Conservation (phyloP, 2,797 vertebrate species). For the Hyperoplus lanceolatus region DNA sequence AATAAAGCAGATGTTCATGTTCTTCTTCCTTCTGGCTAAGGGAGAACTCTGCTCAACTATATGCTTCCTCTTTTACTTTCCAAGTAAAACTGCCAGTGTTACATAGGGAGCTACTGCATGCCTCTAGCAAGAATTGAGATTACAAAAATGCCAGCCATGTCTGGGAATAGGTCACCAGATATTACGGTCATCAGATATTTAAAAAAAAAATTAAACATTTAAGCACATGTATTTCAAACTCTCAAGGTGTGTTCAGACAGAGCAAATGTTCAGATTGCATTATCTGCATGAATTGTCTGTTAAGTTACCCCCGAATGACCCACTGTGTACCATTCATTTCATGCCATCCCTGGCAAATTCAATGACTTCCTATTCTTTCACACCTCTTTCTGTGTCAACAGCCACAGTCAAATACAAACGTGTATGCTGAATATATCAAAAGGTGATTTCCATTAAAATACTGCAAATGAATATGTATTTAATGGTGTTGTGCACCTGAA, state of each 20-base stretch:
- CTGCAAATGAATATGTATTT: not conserved
- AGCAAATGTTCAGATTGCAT: not conserved
- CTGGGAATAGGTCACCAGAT: not conserved
- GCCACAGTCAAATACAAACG: no score
- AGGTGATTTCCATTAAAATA: not conserved
- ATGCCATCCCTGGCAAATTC: no score
- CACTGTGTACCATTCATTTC: not conserved
- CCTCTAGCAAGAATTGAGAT: not conserved
- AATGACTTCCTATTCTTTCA: no score
- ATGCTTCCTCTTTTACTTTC: not conserved
- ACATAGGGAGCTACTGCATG: not conserved
- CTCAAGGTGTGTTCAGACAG: not conserved
- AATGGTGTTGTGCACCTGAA: not conserved
- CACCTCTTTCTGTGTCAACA: no score
- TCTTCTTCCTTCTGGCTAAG: not conserved
- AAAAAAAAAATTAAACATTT: not conserved
- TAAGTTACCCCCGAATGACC: not conserved
- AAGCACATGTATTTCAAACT: not conserved
- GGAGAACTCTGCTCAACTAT: not conserved
- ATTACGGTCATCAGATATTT: not conserved
- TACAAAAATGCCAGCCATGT: not conserved
- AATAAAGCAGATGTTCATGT: not conserved
- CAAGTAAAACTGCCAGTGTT: not conserved
- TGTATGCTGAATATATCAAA: no score
- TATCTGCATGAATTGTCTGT: not conserved